These are phyloP conservation scores for Fragariocoptes setiger DNA, from an alignment of 1,140 invertebrate species.

Conservation along the genomic window DNA sequence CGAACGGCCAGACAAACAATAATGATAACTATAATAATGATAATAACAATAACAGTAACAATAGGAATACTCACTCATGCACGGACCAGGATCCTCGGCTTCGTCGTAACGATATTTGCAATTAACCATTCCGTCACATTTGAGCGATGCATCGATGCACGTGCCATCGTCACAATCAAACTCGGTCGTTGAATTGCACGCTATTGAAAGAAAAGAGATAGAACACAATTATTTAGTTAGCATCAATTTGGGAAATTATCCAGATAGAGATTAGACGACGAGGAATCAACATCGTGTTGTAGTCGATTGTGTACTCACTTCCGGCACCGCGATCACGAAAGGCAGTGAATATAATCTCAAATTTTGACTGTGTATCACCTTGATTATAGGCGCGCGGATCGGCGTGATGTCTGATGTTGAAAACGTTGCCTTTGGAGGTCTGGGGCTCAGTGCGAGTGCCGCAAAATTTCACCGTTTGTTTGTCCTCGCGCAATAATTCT, in stretches of 20 bases:
- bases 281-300: too few relatives aligned
- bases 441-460: constrained; percentile 40
- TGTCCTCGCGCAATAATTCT: constrained; percentile 24
- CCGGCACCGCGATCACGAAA: constrained; percentile 23
- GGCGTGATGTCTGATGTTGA: constrained; percentile 35
- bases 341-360: constrained; percentile 35
- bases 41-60: too few relatives aligned
- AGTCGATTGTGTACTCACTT: too few relatives aligned
- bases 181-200: constrained; percentile 11
- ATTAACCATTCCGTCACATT: constrained; percentile 37
- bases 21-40: too few relatives aligned
- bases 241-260: too few relatives aligned
- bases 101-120: constrained; percentile 57
- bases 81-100: constrained; percentile 18
- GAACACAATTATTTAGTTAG: too few relatives aligned
- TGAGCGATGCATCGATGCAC: constrained; percentile 34
- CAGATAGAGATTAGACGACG: too few relatives aligned
- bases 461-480: constrained; percentile 19
- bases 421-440: constrained; percentile 14
- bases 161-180: constrained; percentile 16
- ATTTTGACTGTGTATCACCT: constrained; percentile 16
- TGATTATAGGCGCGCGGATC: constrained; percentile 28
- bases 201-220: constrained; percentile 8
- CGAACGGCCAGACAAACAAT: too few relatives aligned
- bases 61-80: neutral